phyloP scores from a whole-genome alignment of 2,797 vertebrate genomes.

The Enteromius paludinosus region DNA sequence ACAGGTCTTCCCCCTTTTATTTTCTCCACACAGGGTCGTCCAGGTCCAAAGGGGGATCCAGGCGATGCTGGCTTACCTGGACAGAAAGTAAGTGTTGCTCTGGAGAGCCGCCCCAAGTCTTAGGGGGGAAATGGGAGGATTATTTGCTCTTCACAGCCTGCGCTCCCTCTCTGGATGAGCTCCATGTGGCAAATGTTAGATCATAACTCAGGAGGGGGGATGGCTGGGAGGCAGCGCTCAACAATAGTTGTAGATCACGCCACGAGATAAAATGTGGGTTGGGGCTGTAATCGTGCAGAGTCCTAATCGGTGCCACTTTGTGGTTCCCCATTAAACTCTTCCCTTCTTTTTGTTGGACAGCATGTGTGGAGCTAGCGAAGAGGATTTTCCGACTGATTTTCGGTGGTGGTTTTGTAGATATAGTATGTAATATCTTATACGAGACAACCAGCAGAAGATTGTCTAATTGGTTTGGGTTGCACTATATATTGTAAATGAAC shows the following conservation, averaged over 20 bases:
- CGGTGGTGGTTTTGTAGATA: neutral
- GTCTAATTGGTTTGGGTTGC: neutral
- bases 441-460: neutral
- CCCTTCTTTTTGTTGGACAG: slow-evolving; percentile 7
- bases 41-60: slow-evolving; percentile 91
- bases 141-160: slow-evolving; percentile 41
- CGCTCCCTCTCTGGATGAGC: slow-evolving; percentile 65
- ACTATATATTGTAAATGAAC: neutral
- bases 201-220: slow-evolving; percentile 55
- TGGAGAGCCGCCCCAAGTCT: slow-evolving; percentile 18
- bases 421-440: neutral
- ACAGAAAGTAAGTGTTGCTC: slow-evolving; percentile 82
- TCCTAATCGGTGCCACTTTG: slow-evolving; percentile 39
- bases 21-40: slow-evolving; percentile 83
- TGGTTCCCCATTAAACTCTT: slow-evolving; percentile 2
- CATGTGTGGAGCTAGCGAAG: slow-evolving; percentile 2
- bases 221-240: slow-evolving; percentile 35
- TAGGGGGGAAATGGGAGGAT: slow-evolving; percentile 53
- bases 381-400: neutral
- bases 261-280: slow-evolving; percentile 53
- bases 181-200: slow-evolving; percentile 53
- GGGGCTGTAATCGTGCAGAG: slow-evolving; percentile 13
- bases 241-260: slow-evolving; percentile 48
- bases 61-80: slow-evolving; percentile 92
- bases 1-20: neutral